phyloP scores from a whole-genome alignment of 1,140 invertebrate genomes.

The Mylabris phalerata region DNA sequence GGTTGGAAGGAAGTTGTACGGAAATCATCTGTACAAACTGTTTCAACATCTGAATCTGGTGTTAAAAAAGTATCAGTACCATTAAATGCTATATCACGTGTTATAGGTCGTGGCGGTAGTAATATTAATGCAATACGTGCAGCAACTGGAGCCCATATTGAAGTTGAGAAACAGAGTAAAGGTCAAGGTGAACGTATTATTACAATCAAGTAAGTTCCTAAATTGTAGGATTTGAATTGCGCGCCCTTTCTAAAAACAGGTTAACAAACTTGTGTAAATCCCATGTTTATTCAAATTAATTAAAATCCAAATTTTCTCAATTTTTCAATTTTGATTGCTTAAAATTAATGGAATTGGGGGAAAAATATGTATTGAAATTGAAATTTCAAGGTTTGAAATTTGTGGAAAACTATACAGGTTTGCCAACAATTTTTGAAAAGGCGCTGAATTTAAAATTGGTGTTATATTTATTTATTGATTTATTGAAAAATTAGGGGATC shows the following conservation, averaged over 20 bases:
- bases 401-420: no score
- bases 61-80: slow-evolving; percentile 88
- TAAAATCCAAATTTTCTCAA: no score
- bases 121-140: slow-evolving; percentile 96
- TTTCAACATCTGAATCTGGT: slow-evolving; percentile 47
- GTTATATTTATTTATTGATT: not conserved
- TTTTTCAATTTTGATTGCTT: slow-evolving; percentile 3
- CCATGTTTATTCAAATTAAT: no score
- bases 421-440: no score
- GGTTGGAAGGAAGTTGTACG: slow-evolving; percentile 96
- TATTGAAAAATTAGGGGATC: slow-evolving; percentile 57
- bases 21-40: slow-evolving; percentile 56
- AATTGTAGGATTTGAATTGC: no score
- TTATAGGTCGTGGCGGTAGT: slow-evolving; percentile 91
- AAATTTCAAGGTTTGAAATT: no score
- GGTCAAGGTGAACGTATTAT: slow-evolving; percentile 89
- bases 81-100: slow-evolving; percentile 87
- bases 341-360: no score
- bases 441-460: no score
- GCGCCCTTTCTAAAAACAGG: no score
- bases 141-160: slow-evolving; percentile 92
- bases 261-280: no score
- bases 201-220: slow-evolving; percentile 75
- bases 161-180: slow-evolving; percentile 95
- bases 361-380: no score